These are phyloP conservation scores for Apocheima hispidaria DNA, from an alignment of 2,888 invertebrate species.

Conservation along the genomic window DNA sequence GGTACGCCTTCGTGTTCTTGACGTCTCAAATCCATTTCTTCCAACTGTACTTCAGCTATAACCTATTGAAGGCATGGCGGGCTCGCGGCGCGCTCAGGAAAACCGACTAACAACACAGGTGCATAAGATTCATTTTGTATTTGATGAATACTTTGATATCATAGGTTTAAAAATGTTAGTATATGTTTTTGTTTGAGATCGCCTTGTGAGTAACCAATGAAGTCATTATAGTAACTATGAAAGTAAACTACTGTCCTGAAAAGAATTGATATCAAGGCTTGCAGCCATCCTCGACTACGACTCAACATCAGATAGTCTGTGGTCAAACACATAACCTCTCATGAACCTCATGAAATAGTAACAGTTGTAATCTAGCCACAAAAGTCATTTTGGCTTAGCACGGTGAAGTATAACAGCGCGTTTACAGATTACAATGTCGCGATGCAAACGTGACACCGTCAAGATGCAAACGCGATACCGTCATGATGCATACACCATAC, in stretches of 20 bases:
- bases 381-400: no score
- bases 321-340: no score
- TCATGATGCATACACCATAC: no score
- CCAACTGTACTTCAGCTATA: slow-evolving; percentile 94
- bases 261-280: neutral
- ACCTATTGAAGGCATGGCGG: slow-evolving; percentile 93
- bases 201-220: neutral
- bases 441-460: no score
- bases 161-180: slow-evolving; percentile 3
- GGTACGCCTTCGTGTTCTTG: slow-evolving; percentile 95
- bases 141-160: slow-evolving; percentile 4
- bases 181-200: slow-evolving; percentile 2
- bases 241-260: slow-evolving; percentile 4
- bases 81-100: slow-evolving; percentile 90
- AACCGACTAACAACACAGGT: slow-evolving; percentile 83
- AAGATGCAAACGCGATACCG: no score
- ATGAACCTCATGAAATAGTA: no score
- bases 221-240: neutral
- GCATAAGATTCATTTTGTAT: slow-evolving; percentile 14
- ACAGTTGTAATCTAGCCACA: no score
- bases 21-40: slow-evolving; percentile 96
- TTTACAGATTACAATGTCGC: no score
- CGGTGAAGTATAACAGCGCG: no score
- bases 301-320: no score
- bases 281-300: neutral